These are phyloP conservation scores for Brienomyrus longianalis DNA, from an alignment of 2,113 vertebrate species.

Conservation along the genomic window DNA sequence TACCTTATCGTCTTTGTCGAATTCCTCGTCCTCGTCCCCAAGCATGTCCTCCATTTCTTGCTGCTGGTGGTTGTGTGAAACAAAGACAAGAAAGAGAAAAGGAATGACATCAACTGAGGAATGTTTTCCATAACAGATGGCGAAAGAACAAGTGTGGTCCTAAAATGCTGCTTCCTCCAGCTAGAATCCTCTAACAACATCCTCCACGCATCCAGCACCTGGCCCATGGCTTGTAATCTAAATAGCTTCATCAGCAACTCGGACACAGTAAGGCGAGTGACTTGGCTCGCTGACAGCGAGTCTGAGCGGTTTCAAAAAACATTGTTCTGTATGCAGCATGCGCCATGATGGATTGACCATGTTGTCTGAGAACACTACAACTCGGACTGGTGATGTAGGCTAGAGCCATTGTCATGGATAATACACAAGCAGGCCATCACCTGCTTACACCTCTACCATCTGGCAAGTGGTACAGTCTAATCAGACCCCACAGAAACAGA, in stretches of 20 bases:
- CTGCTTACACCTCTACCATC: background rate
- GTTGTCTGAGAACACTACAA: background rate
- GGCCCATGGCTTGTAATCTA: too few relatives aligned
- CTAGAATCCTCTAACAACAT: background rate
- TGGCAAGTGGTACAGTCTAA: background rate
- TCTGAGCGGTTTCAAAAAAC: background rate
- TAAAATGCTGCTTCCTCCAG: background rate
- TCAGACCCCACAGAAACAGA: background rate
- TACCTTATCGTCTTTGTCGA: conserved; percentile 84
- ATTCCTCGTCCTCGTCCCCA: conserved; percentile 76
- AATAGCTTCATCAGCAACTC: background rate
- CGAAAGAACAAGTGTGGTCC: background rate
- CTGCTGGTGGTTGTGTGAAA: conserved; percentile 23
- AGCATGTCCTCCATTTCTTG: conserved; percentile 78
- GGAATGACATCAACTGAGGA: background rate
- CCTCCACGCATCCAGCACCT: background rate
- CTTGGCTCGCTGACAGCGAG: background rate
- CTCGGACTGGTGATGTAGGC: background rate
- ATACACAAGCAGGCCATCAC: background rate
- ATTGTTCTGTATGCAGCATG: background rate
- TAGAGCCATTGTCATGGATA: background rate
- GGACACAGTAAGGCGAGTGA: background rate
- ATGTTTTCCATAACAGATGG: background rate
- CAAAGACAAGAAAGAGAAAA: background rate
- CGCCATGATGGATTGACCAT: background rate